phyloP scores from a whole-genome alignment of 2,113 vertebrate species.

The Zosterops borbonicus region DNA sequence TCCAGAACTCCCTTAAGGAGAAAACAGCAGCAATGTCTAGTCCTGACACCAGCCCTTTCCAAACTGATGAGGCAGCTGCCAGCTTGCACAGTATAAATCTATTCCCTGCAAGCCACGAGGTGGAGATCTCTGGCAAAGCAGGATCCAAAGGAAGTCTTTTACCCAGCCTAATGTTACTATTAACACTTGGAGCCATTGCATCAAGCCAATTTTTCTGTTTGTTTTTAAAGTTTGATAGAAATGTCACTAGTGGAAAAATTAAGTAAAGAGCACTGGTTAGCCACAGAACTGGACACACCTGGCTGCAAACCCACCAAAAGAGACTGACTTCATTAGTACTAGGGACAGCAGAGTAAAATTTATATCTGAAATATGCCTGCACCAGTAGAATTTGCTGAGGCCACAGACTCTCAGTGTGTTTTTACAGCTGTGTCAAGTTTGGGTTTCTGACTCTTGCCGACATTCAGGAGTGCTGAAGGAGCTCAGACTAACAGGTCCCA shows the following conservation, averaged over 20 bases:
- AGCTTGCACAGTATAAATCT: slow-evolving; percentile 23
- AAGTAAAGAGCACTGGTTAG: slow-evolving; percentile 75
- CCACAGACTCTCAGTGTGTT: slow-evolving; percentile 79
- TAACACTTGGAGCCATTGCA: slow-evolving; percentile 77
- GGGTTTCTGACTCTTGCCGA: slow-evolving; percentile 77
- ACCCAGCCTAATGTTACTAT: slow-evolving; percentile 73
- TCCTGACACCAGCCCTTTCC: background rate
- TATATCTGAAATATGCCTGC: slow-evolving; percentile 81
- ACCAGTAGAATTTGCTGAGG: slow-evolving; percentile 77
- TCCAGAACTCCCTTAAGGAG: background rate
- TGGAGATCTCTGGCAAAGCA: slow-evolving; percentile 71
- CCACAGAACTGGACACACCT: slow-evolving; percentile 81
- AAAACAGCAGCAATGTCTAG: background rate
- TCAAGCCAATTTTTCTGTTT: slow-evolving; percentile 80
- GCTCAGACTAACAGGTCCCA: slow-evolving; percentile 77
- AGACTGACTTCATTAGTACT: slow-evolving; percentile 80
- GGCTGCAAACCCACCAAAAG: slow-evolving; percentile 78
- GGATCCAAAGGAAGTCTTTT: slow-evolving; percentile 63
- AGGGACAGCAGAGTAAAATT: slow-evolving; percentile 78
- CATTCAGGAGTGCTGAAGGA: slow-evolving; percentile 75
- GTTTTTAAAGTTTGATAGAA: slow-evolving; percentile 81
- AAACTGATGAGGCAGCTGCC: background rate
- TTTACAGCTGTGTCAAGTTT: slow-evolving; percentile 86
- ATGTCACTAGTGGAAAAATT: slow-evolving; percentile 82
- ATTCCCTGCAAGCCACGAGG: slow-evolving; percentile 58